These are phyloP conservation scores for Platyura marginata DNA, from an alignment of 1,140 invertebrate genomes.

Conservation along the genomic window DNA sequence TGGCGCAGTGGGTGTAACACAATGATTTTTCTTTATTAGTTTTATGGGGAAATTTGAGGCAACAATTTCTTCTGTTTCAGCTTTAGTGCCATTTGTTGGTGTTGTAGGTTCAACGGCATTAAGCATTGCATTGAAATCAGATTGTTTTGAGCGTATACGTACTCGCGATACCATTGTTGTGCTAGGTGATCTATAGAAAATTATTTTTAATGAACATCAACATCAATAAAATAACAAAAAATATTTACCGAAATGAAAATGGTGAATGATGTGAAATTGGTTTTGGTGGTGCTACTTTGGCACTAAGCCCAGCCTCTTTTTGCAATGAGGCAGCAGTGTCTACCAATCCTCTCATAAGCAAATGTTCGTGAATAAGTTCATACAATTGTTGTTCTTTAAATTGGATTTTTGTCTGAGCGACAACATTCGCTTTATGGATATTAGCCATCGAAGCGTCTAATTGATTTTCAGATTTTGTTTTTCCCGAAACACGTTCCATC, in stretches of 20 bases:
- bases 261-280: not conserved
- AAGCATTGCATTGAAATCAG: not conserved
- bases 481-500: constrained; percentile 79
- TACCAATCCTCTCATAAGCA: constrained; percentile 52
- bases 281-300: constrained; percentile 17
- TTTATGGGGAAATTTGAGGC: constrained; percentile 13
- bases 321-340: constrained; percentile 55
- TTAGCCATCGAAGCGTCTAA: constrained; percentile 69
- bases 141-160: not conserved
- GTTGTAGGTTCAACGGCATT: constrained; percentile 12
- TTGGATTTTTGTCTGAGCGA: constrained; percentile 85
- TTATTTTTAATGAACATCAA: too few species aligned
- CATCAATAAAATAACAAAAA: too few species aligned
- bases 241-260: not conserved
- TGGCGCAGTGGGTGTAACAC: not conserved
- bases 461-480: constrained; percentile 61
- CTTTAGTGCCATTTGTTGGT: not conserved
- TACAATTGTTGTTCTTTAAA: constrained; percentile 86
- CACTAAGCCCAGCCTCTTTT: constrained; percentile 50
- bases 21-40: constrained; percentile 7
- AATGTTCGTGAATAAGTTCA: constrained; percentile 80
- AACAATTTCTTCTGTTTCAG: not conserved
- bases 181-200: constrained; percentile 14
- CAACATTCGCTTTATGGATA: constrained; percentile 83
- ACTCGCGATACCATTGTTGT: not conserved